Conservation (phyloP, 1,140 invertebrate genomes). For the Zophobas morio region DNA sequence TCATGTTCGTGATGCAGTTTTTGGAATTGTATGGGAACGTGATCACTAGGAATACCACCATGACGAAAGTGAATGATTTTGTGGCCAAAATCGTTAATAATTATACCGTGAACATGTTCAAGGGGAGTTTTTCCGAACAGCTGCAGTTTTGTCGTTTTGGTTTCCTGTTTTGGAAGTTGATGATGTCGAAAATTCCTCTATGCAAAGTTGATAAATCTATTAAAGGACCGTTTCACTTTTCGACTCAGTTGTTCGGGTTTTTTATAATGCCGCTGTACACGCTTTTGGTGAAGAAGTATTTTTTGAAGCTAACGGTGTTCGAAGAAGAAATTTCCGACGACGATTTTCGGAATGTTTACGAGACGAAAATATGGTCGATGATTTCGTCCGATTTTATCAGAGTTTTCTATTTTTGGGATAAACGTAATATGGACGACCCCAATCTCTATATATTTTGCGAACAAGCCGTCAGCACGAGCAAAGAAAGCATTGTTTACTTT, state of each 20-base stretch:
- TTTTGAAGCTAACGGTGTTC: neutral
- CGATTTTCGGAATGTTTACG: neutral
- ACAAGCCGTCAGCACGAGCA: too few relatives aligned
- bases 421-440: neutral
- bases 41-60: too few relatives aligned
- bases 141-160: slow-evolving; percentile 48
- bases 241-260: neutral
- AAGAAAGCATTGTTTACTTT: too few relatives aligned
- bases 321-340: neutral
- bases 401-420: neutral
- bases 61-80: neutral
- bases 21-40: too few relatives aligned
- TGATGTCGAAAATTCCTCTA: neutral
- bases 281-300: neutral
- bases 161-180: slow-evolving; percentile 56
- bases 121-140: slow-evolving; percentile 18
- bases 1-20: too few relatives aligned
- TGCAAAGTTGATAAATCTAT: neutral
- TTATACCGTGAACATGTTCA: neutral
- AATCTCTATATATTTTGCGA: neutral
- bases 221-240: slow-evolving; percentile 59
- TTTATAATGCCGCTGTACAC: neutral
- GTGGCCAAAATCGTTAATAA: neutral
- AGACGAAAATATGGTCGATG: neutral
- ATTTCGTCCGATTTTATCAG: neutral